Percentiles rank a stretch among this genome's conserved stretches.
These are phyloP conservation scores for Borostomias antarcticus DNA, from an alignment of 2,797 vertebrate species.

Conservation along the genomic window DNA sequence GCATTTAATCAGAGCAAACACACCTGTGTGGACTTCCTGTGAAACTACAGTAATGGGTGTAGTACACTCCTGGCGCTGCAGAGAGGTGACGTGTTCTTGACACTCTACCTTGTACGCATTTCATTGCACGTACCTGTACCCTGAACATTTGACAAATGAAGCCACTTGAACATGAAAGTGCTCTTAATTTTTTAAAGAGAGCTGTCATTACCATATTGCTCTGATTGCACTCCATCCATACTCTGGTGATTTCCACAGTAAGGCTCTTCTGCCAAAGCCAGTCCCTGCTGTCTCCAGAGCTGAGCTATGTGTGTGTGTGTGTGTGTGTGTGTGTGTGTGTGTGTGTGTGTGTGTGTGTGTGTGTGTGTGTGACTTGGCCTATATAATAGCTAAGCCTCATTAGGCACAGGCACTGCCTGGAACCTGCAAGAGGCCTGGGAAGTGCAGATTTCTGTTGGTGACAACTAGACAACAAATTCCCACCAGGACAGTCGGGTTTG, in stretches of 20 bases:
- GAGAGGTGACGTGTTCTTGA: too few relatives aligned
- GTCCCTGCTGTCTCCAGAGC: slow-evolving; percentile 42
- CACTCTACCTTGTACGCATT: too few relatives aligned
- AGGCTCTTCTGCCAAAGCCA: slow-evolving; percentile 46
- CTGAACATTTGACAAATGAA: too few relatives aligned
- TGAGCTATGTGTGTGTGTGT: slow-evolving; percentile 38
- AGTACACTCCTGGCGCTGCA: too few relatives aligned
- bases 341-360: slow-evolving; percentile 1
- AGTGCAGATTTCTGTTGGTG: slow-evolving; percentile 59
- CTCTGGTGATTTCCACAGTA: slow-evolving; percentile 40
- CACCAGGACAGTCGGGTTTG: slow-evolving; percentile 31
- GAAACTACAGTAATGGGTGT: too few relatives aligned
- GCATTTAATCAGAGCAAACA: too few relatives aligned
- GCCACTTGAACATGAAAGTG: too few relatives aligned
- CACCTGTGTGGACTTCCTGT: too few relatives aligned
- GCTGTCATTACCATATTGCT: slow-evolving; percentile 30
- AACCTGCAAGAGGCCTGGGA: slow-evolving; percentile 55
- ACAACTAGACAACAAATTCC: slow-evolving; percentile 55
- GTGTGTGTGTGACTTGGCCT: slow-evolving; percentile 55
- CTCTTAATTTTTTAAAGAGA: too few relatives aligned
- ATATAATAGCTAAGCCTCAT: slow-evolving; percentile 68
- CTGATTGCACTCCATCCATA: slow-evolving; percentile 14
- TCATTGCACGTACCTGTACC: too few relatives aligned
- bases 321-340: not conserved
- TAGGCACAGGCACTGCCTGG: slow-evolving; percentile 57